These are phyloP conservation scores for Megalurothrips usitatus DNA, from an alignment of 2,888 invertebrate species.

Conservation along the genomic window DNA sequence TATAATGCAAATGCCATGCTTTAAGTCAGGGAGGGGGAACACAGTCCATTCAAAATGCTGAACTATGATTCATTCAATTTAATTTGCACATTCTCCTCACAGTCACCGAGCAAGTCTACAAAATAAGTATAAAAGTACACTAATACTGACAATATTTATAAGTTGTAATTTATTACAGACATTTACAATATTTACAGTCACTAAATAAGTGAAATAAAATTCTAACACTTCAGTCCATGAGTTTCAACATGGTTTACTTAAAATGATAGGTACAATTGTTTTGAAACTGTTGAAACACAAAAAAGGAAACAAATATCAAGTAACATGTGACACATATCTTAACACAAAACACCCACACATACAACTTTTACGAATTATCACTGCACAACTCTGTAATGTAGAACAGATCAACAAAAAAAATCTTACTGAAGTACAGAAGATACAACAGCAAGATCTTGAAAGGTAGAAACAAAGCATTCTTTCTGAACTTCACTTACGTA, in stretches of 20 bases:
- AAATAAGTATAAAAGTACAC: constrained; percentile 27
- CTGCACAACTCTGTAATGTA: constrained; percentile 15
- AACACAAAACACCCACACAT: background rate
- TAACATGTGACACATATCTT: constrained; percentile 16
- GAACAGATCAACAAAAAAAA: constrained; percentile 23
- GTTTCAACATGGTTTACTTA: constrained; percentile 20
- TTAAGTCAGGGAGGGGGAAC: background rate
- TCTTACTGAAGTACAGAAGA: background rate
- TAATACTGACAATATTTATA: constrained; percentile 27
- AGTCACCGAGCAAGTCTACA: constrained; percentile 19
- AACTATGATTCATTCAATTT: constrained; percentile 18
- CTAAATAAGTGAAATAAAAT: constrained; percentile 19
- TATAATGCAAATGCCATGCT: background rate
- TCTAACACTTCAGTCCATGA: constrained; percentile 26
- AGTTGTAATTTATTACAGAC: constrained; percentile 21
- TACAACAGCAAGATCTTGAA: background rate
- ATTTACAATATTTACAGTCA: constrained; percentile 10
- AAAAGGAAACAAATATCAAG: constrained; percentile 15
- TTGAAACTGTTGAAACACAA: constrained; percentile 25
- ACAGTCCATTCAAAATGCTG: constrained; percentile 13
- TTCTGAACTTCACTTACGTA: background rate
- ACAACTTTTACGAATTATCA: background rate
- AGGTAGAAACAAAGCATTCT: background rate
- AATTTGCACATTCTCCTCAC: constrained; percentile 18
- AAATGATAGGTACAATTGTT: constrained; percentile 23